These are phyloP conservation scores for Myiotriccus ornatus DNA, from an alignment of 2,797 vertebrate species.

Conservation along the genomic window DNA sequence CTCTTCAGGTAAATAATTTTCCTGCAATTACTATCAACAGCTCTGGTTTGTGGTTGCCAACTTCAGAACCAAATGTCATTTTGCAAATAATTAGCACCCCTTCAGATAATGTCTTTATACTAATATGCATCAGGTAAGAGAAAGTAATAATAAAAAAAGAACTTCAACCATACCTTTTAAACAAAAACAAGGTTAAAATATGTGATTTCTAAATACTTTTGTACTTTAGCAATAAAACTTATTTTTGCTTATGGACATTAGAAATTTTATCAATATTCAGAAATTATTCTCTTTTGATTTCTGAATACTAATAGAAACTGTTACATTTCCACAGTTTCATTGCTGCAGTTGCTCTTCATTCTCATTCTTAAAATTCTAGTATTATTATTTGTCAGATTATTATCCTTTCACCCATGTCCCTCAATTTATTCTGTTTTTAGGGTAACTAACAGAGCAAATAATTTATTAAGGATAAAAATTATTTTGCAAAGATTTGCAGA, in stretches of 20 bases:
- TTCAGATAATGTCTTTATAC: neutral
- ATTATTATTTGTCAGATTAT: constrained; percentile 1
- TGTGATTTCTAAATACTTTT: neutral
- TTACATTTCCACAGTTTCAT: neutral
- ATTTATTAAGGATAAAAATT: constrained; percentile 43
- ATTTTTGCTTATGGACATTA: neutral
- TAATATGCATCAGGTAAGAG: neutral
- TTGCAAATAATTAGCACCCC: neutral
- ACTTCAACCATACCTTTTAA: neutral
- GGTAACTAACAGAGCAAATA: constrained; percentile 34
- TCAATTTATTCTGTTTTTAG: constrained; percentile 47
- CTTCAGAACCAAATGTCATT: neutral
- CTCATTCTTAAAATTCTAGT: neutral
- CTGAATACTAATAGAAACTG: neutral
- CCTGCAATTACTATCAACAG: neutral
- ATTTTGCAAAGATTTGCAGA: constrained; percentile 42
- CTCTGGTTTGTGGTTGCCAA: neutral
- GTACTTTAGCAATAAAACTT: neutral
- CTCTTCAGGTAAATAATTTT: neutral
- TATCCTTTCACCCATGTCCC: neutral
- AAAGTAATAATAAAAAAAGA: neutral
- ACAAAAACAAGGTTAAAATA: neutral
- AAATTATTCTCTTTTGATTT: neutral
- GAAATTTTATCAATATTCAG: neutral
- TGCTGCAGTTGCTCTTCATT: neutral